Evolutionary conservation across 2,888 invertebrate genomes (phyloP).

Genomic region (Amblyjoppa fuscipennis): DNA sequence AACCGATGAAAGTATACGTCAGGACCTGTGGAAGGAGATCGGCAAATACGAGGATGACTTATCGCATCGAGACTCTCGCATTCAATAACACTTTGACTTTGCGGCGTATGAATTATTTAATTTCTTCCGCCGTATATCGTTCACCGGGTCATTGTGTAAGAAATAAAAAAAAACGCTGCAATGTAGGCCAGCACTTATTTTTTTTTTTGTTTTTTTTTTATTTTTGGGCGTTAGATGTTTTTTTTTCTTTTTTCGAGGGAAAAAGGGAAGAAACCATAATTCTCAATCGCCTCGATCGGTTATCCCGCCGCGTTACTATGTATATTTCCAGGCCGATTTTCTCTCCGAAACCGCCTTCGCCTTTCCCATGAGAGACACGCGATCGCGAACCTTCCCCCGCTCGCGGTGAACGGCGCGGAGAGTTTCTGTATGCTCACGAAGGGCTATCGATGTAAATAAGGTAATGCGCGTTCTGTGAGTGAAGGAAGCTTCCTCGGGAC

Average conservation of each 20-base stretch:
- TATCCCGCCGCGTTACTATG: not conserved
- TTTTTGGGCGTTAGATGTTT: not conserved
- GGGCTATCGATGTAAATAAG: constrained; percentile 74
- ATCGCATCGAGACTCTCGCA: constrained; percentile 16
- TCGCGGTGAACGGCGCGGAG: constrained; percentile 49
- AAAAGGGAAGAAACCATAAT: not conserved
- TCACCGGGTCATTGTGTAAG: not conserved
- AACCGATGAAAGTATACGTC: constrained; percentile 55
- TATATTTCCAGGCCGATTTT: constrained; percentile 21
- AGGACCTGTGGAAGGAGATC: constrained; percentile 33
- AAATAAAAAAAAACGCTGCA: not conserved
- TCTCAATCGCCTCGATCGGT: constrained; percentile 9
- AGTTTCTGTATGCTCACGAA: constrained; percentile 66
- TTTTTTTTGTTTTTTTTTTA: not conserved
- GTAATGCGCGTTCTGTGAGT: constrained; percentile 70
- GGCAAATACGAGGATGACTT: constrained; percentile 40
- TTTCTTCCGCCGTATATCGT: constrained; percentile 9
- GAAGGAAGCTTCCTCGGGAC: constrained; percentile 61
- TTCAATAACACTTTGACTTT: not conserved
- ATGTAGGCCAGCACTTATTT: not conserved
- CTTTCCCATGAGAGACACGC: constrained; percentile 75
- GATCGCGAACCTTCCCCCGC: constrained; percentile 69
- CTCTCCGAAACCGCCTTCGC: constrained; percentile 50
- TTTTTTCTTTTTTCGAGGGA: not conserved
- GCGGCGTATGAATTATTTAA: constrained; percentile 1